Percentiles rank a stretch among this genome's conserved stretches.
phyloP scores from a whole-genome alignment of 2,888 invertebrate genomes.

The Chelonus formosanus region DNA sequence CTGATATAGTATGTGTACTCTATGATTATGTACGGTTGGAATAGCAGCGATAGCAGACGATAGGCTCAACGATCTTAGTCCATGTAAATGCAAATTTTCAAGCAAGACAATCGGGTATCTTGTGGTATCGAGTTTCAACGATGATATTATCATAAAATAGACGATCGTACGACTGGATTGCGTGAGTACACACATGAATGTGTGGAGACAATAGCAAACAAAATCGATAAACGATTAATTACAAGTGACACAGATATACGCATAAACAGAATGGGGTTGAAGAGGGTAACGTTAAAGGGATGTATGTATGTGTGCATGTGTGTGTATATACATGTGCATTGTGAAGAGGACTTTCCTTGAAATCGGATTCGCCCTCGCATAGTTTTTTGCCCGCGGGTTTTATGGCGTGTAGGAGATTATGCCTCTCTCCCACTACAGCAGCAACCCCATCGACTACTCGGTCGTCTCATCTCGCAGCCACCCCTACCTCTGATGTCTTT shows the following conservation, averaged over 20 bases:
- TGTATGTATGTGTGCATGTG: constrained; percentile 18
- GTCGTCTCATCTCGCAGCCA: constrained; percentile 28
- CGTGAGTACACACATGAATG: constrained; percentile 19
- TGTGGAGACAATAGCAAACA: not conserved
- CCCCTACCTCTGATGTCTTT: constrained; percentile 34
- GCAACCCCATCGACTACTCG: constrained; percentile 23
- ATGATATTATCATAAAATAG: constrained; percentile 44
- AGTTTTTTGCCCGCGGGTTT: constrained; percentile 50
- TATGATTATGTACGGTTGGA: constrained; percentile 23
- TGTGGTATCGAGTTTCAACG: constrained; percentile 37
- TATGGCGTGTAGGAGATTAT: constrained; percentile 55
- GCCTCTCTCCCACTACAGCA: constrained; percentile 36
- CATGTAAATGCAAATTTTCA: constrained; percentile 47
- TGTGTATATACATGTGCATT: not conserved
- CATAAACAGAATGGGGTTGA: not conserved
- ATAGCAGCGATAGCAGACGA: constrained; percentile 30
- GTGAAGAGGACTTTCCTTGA: constrained; percentile 34
- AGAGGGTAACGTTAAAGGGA: constrained; percentile 1
- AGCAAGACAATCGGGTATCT: constrained; percentile 42
- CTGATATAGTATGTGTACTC: constrained; percentile 1
- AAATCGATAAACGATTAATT: constrained; percentile 20
- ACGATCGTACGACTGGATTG: constrained; percentile 38
- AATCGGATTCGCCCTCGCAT: constrained; percentile 48
- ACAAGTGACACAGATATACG: constrained; percentile 24
- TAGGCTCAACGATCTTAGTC: constrained; percentile 44